These are phyloP conservation scores for Deilephila elpenor DNA, from an alignment of 2,888 invertebrate genomes.

Conservation along the genomic window DNA sequence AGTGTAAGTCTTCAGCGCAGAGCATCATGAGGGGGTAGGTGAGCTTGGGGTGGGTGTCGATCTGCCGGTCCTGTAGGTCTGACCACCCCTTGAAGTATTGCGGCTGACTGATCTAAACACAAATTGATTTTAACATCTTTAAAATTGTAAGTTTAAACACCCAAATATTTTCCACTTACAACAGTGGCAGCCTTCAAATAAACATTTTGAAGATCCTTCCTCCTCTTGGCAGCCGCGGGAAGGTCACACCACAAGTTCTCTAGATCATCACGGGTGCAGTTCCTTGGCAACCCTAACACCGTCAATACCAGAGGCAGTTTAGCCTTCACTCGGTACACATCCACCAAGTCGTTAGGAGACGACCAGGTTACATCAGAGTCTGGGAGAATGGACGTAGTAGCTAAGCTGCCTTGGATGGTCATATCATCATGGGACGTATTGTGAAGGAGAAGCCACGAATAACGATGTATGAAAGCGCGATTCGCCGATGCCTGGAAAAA, in stretches of 20 bases:
- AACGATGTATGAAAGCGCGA: conserved; percentile 65
- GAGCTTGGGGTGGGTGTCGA: conserved; percentile 72
- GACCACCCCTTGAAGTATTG: conserved; percentile 68
- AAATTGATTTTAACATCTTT: neutral
- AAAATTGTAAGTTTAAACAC: no score
- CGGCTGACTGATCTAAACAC: conserved; percentile 61
- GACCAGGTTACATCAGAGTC: conserved; percentile 69
- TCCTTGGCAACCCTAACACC: conserved; percentile 45
- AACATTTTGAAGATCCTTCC: conserved; percentile 62
- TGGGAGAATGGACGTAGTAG: conserved; percentile 56
- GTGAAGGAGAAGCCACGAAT: conserved; percentile 68
- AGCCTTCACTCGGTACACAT: conserved; percentile 62
- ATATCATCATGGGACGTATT: conserved; percentile 47
- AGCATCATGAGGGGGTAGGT: conserved; percentile 70
- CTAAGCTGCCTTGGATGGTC: conserved; percentile 45
- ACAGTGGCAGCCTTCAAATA: conserved; percentile 58
- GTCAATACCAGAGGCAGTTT: conserved; percentile 49
- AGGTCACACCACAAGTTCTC: conserved; percentile 50
- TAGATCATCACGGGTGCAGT: conserved; percentile 41
- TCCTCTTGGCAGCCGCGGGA: conserved; percentile 57
- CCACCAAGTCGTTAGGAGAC: conserved; percentile 52
- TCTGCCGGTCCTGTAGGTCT: conserved; percentile 64
- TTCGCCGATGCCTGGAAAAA: conserved; percentile 59
- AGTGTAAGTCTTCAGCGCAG: conserved; percentile 65
- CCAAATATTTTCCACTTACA: no score